Percentiles rank a stretch among this genome's conserved stretches.
These are phyloP conservation scores for Amphimallon solstitiale DNA, from an alignment of 2,888 invertebrate species.

Conservation along the genomic window DNA sequence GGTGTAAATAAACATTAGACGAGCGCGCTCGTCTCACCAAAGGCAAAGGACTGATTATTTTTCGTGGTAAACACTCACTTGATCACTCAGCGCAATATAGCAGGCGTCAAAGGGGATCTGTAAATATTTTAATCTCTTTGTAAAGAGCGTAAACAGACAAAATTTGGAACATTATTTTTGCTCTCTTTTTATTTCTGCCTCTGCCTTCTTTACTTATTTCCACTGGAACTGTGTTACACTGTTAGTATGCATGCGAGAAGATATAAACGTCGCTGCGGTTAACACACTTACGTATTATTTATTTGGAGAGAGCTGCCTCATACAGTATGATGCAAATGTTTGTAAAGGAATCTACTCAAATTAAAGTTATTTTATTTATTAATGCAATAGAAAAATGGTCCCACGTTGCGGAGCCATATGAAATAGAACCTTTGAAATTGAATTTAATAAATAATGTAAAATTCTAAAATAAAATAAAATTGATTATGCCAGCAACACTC, in stretches of 20 bases:
- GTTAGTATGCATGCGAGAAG: background rate
- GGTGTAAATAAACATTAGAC: conserved; percentile 37
- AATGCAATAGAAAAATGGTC: too few species aligned
- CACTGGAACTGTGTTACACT: background rate
- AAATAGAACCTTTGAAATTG: too few species aligned
- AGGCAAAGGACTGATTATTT: conserved; percentile 37
- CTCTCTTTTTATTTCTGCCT: conserved; percentile 2
- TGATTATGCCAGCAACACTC: too few species aligned
- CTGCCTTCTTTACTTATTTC: background rate
- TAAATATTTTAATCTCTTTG: conserved; percentile 42
- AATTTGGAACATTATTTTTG: conserved; percentile 33
- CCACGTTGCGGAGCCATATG: too few species aligned
- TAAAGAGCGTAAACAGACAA: conserved; percentile 36
- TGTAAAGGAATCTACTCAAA: too few species aligned
- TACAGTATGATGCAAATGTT: too few species aligned
- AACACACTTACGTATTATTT: too few species aligned
- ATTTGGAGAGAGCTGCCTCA: too few species aligned
- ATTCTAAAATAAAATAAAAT: too few species aligned
- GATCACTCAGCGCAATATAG: conserved; percentile 41
- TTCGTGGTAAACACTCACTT: conserved; percentile 41
- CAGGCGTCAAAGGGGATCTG: conserved; percentile 38
- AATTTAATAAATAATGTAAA: too few species aligned
- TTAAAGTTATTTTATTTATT: too few species aligned
- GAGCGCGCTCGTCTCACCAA: conserved; percentile 25
- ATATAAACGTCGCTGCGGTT: too few species aligned